Percentiles rank a stretch among this genome's conserved stretches.
Evolutionary conservation across 2,888 invertebrate genomes (phyloP).

Genomic region (Sturmia bella): DNA sequence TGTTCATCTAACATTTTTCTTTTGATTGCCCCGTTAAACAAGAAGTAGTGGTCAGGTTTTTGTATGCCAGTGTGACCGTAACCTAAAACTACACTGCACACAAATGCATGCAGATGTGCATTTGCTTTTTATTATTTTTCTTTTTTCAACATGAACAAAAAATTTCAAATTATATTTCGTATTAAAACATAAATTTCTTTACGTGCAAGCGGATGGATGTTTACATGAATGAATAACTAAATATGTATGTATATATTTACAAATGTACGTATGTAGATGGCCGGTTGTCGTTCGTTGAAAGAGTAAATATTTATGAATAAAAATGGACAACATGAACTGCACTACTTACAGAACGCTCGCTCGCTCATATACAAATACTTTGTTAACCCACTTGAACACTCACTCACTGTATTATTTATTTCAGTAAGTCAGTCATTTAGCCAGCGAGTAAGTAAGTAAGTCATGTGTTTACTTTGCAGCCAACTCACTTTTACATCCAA

Average conservation of each 20-base stretch:
- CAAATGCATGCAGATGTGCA: no score
- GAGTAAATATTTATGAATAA: slow-evolving; percentile 54
- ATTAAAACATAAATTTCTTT: slow-evolving; percentile 1
- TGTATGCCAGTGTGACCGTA: no score
- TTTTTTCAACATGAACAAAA: no score
- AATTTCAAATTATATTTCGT: background rate
- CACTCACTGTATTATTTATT: slow-evolving; percentile 32
- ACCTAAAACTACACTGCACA: no score
- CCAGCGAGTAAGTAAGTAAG: slow-evolving; percentile 48
- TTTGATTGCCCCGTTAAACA: no score
- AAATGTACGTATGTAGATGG: slow-evolving; percentile 24
- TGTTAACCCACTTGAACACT: slow-evolving; percentile 2
- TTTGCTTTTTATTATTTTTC: no score
- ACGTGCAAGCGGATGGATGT: slow-evolving; percentile 34
- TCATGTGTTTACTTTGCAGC: slow-evolving; percentile 46
- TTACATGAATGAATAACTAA: slow-evolving; percentile 37
- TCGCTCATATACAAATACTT: slow-evolving; percentile 16
- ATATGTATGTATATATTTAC: no score
- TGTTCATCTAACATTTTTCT: no score
- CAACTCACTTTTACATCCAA: slow-evolving; percentile 44
- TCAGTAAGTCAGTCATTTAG: slow-evolving; percentile 47
- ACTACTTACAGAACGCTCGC: slow-evolving; percentile 5
- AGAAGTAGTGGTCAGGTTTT: no score
- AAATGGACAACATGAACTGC: slow-evolving; percentile 48
- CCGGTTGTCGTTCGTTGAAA: slow-evolving; percentile 3